Evolutionary conservation across 2,797 vertebrate species (phyloP), one percentile per base, ranked within the genome.

Genomic region (Eutrigla gurnardus): DNA sequence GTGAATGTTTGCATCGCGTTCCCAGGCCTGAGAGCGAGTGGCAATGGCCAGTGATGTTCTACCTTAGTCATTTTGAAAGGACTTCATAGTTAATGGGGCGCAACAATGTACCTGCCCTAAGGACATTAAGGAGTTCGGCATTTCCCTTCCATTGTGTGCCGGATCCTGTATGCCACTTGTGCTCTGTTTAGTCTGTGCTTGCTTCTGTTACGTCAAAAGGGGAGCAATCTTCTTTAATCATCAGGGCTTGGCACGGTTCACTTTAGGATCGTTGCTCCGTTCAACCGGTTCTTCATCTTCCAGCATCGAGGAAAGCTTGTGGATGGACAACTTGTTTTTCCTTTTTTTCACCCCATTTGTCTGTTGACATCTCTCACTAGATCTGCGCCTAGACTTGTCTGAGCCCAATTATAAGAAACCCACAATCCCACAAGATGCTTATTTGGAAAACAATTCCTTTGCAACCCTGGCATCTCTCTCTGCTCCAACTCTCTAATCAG

Each of bases 181-280:
- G 60, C 77, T 79, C 65, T 86, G 76, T 88, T 90, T 85, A 88
- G 88, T 86, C 88, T 86, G 67, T 46, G 80, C 83, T 84, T 84
- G 84, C 65, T 76, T 76, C 18, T 3, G 53, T 60, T 73, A 75
- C 61, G 12, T 83, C 81, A 74, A 81, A 86, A 57, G 73, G 5
- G 53, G 53, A 17, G 64, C 71, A 84, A 73, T 89, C 58, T 78
- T 78, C 77, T 90, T 67, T 81, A 85, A 89, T 86, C 81, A 78
- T 87, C 67, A 63, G 83, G 80, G 82, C 76, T 86, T 65, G 75
- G 63, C 62, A 65, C 6, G 46, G 65, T 85, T 85, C 58, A 74
- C 47, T 47, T 72, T 13, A 37, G 67, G 64, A 75, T 62, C 66
- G 66, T 64, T 46, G 62, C 3, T 81, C 79, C 57, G 80, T 75